phyloP scores from a whole-genome alignment of 2,888 invertebrate species.

The Petrophora chlorosata region DNA sequence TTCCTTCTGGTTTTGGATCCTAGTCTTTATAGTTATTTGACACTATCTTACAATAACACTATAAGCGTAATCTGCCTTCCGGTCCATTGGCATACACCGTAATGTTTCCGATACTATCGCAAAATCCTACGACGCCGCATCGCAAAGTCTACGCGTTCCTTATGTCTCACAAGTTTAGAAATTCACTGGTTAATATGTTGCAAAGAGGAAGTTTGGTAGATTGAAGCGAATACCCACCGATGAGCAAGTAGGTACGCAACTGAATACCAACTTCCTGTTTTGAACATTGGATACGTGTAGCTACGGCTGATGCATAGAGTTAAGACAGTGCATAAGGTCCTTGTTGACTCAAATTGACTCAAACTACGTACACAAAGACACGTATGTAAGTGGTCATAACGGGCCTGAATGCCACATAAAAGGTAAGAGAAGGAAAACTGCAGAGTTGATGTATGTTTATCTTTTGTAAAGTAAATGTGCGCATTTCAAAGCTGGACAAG shows the following conservation, averaged over 20 bases:
- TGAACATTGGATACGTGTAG: constrained; percentile 42
- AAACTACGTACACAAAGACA: not conserved
- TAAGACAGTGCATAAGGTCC: constrained; percentile 7
- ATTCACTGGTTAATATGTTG: constrained; percentile 62
- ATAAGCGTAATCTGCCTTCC: not conserved
- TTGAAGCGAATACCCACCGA: constrained; percentile 63
- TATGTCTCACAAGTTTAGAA: constrained; percentile 52
- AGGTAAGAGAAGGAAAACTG: no score
- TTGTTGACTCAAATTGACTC: no score
- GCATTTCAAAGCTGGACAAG: no score
- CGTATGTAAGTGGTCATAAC: not conserved
- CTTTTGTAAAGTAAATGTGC: no score
- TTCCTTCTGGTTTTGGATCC: no score
- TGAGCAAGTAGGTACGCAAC: constrained; percentile 53
- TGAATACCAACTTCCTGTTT: constrained; percentile 54
- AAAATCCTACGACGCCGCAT: not conserved
- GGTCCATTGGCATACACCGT: not conserved
- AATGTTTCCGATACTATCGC: not conserved
- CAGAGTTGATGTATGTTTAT: no score
- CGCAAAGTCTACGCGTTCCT: not conserved
- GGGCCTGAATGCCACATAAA: no score
- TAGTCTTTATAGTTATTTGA: no score
- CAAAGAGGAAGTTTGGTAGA: constrained; percentile 66
- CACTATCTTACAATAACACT: no score
- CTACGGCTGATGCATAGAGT: not conserved